Evolutionary conservation across 2,888 invertebrate genomes (phyloP).

Genomic region (Hoplodrina ambigua): DNA sequence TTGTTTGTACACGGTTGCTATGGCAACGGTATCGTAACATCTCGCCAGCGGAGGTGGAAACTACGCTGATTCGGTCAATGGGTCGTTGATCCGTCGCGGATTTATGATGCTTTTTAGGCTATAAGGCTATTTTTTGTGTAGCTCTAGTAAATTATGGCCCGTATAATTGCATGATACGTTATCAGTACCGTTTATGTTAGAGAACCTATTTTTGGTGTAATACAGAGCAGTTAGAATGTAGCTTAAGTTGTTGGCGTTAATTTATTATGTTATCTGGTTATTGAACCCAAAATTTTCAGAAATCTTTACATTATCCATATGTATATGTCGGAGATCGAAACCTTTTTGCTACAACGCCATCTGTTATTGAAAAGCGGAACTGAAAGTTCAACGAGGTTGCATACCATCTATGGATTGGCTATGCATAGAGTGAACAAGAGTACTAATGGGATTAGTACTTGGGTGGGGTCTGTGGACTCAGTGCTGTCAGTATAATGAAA

Average conservation of each 20-base stretch:
- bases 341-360: no score
- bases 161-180: slow-evolving; percentile 39
- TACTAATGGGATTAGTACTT: no score
- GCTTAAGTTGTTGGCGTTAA: neutral
- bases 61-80: slow-evolving; percentile 79
- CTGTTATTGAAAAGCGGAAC: no score
- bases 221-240: slow-evolving; percentile 7
- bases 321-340: no score
- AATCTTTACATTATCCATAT: no score
- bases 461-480: no score
- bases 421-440: no score
- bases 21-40: slow-evolving; percentile 84
- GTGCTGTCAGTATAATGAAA: no score
- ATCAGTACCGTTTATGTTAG: slow-evolving; percentile 31
- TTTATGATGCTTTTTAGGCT: slow-evolving; percentile 61
- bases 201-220: slow-evolving; percentile 23
- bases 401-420: no score
- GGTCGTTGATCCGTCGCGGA: slow-evolving; percentile 80
- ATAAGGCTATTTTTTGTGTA: slow-evolving; percentile 35
- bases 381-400: no score
- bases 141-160: slow-evolving; percentile 31
- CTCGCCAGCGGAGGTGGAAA: slow-evolving; percentile 72
- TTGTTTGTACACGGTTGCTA: slow-evolving; percentile 80
- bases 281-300: no score
- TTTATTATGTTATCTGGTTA: slow-evolving; percentile 14